Conservation (phyloP, 2,113 vertebrate species). For the Hepsetus odoe region DNA sequence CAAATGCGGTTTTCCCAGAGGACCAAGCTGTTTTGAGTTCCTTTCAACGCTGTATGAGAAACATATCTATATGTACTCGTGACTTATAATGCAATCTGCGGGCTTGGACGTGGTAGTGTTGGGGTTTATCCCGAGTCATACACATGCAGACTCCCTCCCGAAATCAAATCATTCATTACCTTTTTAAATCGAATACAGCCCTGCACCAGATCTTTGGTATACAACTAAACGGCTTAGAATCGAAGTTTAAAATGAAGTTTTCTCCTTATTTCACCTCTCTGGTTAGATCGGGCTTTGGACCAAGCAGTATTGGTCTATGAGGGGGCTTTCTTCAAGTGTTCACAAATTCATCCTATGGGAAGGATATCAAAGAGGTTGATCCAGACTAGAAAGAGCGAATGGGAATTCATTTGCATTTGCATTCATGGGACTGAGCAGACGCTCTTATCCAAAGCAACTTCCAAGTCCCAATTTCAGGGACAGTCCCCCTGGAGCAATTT, state of each 20-base stretch:
- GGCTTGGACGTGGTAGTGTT: slow-evolving; percentile 20
- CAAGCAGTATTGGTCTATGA: background rate
- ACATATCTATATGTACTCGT: slow-evolving; percentile 15
- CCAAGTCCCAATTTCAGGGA: too few relatives aligned
- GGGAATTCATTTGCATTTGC: too few relatives aligned
- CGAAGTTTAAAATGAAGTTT: background rate
- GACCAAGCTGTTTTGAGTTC: slow-evolving; percentile 45
- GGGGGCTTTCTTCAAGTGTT: background rate
- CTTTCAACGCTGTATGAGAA: slow-evolving; percentile 37
- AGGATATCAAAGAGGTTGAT: background rate
- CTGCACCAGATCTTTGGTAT: background rate
- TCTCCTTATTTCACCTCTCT: too few relatives aligned
- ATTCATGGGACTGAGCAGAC: too few relatives aligned
- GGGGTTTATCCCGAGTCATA: background rate
- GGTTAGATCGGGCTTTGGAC: background rate
- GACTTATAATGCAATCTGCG: slow-evolving; percentile 49
- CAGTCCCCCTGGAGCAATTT: too few relatives aligned
- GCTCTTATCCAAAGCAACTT: too few relatives aligned
- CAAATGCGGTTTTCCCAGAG: slow-evolving; percentile 40
- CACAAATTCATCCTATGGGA: too few relatives aligned
- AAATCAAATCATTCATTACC: slow-evolving; percentile 24
- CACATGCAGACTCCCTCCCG: background rate
- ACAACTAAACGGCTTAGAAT: background rate
- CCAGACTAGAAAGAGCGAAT: too few relatives aligned
- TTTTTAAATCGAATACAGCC: background rate